These are phyloP conservation scores for Hystrix cristata DNA, from an alignment of 2,113 vertebrate species.

Conservation along the genomic window DNA sequence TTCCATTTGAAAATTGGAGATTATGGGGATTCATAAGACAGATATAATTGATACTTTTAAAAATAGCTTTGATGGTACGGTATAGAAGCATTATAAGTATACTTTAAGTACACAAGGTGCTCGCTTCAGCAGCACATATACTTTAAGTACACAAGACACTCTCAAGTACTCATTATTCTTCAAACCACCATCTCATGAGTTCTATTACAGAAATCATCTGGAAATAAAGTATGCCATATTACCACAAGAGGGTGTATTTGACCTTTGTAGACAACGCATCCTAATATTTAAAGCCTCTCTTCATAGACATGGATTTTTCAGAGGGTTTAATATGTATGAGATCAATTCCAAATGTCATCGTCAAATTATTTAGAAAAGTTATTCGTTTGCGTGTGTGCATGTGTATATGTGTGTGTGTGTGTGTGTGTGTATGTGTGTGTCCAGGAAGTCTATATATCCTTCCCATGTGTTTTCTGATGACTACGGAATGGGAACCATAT, in stretches of 20 bases:
- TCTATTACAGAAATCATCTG: constrained; percentile 50
- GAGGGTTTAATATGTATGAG: constrained; percentile 74
- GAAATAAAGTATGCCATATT: constrained; percentile 62
- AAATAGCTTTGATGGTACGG: background rate
- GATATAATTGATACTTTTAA: background rate
- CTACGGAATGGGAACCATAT: constrained; percentile 71
- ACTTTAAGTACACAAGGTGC: background rate
- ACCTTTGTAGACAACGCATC: constrained; percentile 61
- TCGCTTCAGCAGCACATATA: background rate
- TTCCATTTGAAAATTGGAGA: background rate
- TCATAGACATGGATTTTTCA: constrained; percentile 66
- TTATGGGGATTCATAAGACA: background rate
- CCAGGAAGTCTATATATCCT: constrained; percentile 66
- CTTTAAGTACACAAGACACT: background rate
- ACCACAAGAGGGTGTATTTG: constrained; percentile 83
- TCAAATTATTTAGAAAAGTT: constrained; percentile 77
- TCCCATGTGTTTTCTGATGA: constrained; percentile 78
- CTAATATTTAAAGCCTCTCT: constrained; percentile 58
- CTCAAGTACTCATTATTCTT: background rate
- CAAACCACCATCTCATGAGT: background rate
- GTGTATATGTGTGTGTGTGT: background rate
- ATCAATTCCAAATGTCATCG: constrained; percentile 82
- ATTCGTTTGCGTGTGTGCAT: background rate
- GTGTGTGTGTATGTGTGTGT: background rate
- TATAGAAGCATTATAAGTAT: background rate